Conservation (phyloP, 2,888 invertebrate genomes). For the Lordiphosa andalusiaca region DNA sequence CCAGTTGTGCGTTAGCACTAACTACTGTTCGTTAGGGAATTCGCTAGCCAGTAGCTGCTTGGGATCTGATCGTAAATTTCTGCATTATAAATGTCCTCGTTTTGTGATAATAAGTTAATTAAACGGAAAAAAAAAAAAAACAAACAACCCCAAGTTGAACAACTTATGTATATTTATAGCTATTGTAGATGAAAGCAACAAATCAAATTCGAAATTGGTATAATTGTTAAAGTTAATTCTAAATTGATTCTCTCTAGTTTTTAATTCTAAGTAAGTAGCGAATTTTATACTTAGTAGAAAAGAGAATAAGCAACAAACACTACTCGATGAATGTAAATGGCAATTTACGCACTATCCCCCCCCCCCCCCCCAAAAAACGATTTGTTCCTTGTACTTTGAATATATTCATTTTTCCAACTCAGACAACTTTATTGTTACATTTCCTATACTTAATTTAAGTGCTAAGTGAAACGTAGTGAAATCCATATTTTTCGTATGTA, state of each 20-base stretch:
- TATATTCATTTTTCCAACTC: constrained; percentile 33
- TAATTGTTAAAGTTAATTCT: constrained; percentile 17
- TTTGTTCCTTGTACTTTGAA: constrained; percentile 39
- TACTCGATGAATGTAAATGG: constrained; percentile 1
- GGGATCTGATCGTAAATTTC: constrained; percentile 34
- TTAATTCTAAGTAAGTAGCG: constrained; percentile 26
- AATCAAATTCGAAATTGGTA: constrained; percentile 31
- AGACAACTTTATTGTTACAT: constrained; percentile 16
- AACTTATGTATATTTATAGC: constrained; percentile 45
- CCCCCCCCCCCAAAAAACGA: constrained; percentile 4
- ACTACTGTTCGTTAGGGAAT: too few relatives aligned
- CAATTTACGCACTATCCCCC: constrained; percentile 12
- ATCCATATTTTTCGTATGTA: constrained; percentile 13
- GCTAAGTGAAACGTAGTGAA: constrained; percentile 8
- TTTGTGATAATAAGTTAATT: constrained; percentile 69
- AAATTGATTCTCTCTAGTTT: constrained; percentile 10
- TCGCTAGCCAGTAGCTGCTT: too few relatives aligned
- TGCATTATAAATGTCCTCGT: constrained; percentile 67
- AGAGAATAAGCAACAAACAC: constrained; percentile 6
- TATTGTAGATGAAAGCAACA: constrained; percentile 7
- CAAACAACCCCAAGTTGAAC: constrained; percentile 51
- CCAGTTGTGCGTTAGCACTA: constrained; percentile 13
- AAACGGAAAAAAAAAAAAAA: too few relatives aligned
- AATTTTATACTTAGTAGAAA: constrained; percentile 25
- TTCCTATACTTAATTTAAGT: constrained; percentile 14